Percentiles rank a stretch among this genome's conserved stretches.
Conservation (phyloP, 1,140 invertebrate genomes). For the Hetaerina americana region DNA sequence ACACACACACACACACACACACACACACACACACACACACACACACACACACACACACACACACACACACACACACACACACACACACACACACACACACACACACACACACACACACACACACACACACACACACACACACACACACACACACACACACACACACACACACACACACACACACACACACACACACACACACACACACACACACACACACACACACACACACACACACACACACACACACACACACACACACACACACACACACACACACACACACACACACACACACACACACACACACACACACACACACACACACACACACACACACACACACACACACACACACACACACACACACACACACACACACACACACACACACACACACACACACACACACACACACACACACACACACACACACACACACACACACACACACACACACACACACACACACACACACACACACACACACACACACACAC, state of each 20-base stretch:
- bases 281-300: slow-evolving; percentile 9
- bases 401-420: slow-evolving; percentile 16
- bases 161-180: slow-evolving; percentile 9
- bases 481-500: slow-evolving; percentile 16
- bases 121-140: slow-evolving; percentile 9
- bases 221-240: slow-evolving; percentile 9
- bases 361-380: slow-evolving; percentile 16
- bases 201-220: slow-evolving; percentile 9
- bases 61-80: slow-evolving; percentile 9
- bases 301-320: slow-evolving; percentile 9
- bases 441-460: slow-evolving; percentile 16
- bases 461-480: slow-evolving; percentile 16
- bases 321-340: slow-evolving; percentile 9
- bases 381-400: slow-evolving; percentile 16
- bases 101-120: slow-evolving; percentile 9
- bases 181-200: slow-evolving; percentile 9
- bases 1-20: slow-evolving; percentile 9
- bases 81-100: slow-evolving; percentile 9
- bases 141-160: slow-evolving; percentile 9
- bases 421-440: slow-evolving; percentile 14
- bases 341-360: slow-evolving; percentile 15
- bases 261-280: slow-evolving; percentile 9
- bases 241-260: slow-evolving; percentile 9
- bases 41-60: slow-evolving; percentile 9
- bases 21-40: slow-evolving; percentile 9